phyloP scores from a whole-genome alignment of 2,888 invertebrate species.

The Sinodicranocentrus sp. region DNA sequence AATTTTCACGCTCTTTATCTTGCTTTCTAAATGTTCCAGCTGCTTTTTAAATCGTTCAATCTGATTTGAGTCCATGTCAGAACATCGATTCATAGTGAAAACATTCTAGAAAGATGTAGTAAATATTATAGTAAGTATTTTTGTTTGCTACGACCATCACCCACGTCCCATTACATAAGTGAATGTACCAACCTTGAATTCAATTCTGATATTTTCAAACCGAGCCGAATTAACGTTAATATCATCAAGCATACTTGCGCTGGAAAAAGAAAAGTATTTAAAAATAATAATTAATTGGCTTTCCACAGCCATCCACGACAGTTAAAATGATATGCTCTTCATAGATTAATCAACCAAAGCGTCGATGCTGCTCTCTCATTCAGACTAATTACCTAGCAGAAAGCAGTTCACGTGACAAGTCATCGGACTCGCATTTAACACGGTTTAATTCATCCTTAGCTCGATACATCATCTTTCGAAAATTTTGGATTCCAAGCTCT shows the following conservation, averaged over 20 bases:
- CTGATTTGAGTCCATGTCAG: no score
- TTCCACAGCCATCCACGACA: no score
- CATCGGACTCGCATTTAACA: conserved; percentile 13
- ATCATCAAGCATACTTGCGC: neutral
- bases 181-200: conserved; percentile 36
- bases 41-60: neutral
- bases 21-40: neutral
- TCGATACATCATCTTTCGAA: conserved; percentile 28
- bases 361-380: no score
- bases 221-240: neutral
- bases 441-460: conserved; percentile 15
- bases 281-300: no score
- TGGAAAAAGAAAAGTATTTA: no score
- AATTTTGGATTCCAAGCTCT: conserved; percentile 22
- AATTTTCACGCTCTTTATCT: neutral
- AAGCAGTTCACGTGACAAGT: neutral
- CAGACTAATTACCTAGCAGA: neutral
- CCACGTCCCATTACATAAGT: no score
- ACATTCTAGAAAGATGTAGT: no score
- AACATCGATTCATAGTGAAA: no score
- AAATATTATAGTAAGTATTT: no score
- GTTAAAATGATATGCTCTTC: no score
- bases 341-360: no score
- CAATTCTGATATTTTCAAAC: conserved; percentile 6
- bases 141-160: no score